A percentile compares a stretch with the other conserved stretches of the same genome.
Evolutionary conservation across 2,113 vertebrate genomes (phyloP).

Genomic region (Hipposideros armiger): DNA sequence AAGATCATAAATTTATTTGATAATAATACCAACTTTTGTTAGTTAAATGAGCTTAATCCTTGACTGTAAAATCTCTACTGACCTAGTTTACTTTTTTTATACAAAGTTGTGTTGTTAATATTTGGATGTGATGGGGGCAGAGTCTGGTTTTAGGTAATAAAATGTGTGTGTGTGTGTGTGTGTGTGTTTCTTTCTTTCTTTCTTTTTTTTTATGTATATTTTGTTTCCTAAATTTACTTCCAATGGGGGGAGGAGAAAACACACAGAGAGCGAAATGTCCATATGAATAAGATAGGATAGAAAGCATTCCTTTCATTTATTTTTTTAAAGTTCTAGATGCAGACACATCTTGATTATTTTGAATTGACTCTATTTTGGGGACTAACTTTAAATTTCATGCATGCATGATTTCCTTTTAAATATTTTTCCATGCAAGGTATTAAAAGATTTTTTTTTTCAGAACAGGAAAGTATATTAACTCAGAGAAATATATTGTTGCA

Average conservation of each 20-base stretch:
- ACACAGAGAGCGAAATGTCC: background rate
- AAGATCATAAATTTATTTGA: background rate
- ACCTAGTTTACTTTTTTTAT: background rate
- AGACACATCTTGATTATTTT: background rate
- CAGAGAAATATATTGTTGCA: background rate
- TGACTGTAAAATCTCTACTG: background rate
- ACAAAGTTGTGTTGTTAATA: background rate
- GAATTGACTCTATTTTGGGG: background rate
- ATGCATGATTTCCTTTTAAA: background rate
- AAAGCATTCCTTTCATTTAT: background rate
- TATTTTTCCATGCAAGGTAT: background rate
- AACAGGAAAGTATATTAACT: background rate
- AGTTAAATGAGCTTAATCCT: background rate
- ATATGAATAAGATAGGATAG: background rate
- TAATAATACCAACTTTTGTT: background rate
- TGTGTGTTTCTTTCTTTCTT: too few species aligned
- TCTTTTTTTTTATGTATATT: background rate
- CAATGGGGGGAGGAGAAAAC: background rate
- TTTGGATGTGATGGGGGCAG: background rate
- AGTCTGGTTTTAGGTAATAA: background rate
- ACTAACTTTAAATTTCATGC: slow-evolving; percentile 45
- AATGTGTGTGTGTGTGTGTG: background rate
- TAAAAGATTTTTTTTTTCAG: background rate
- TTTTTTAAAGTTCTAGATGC: background rate
- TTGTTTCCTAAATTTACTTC: background rate